Evolutionary conservation across 2,797 vertebrate genomes (phyloP).

Genomic region (Ceryle rudis): DNA sequence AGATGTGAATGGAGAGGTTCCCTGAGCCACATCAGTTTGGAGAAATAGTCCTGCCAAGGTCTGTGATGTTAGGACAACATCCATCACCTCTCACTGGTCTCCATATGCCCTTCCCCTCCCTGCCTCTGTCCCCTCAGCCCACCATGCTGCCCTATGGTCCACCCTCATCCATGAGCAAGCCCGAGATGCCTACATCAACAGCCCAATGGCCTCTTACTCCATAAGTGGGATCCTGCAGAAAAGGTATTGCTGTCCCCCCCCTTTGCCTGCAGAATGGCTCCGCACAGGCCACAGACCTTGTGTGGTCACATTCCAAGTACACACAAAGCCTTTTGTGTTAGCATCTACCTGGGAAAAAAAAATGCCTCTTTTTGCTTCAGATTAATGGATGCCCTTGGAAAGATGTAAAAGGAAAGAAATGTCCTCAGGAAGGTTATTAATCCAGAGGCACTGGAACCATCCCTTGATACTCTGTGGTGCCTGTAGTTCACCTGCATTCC

Average conservation of each 20-base stretch:
- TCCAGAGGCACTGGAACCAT: neutral
- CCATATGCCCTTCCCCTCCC: neutral
- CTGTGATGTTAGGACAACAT: neutral
- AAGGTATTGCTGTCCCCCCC: accelerated
- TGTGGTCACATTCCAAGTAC: accelerated
- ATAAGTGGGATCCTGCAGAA: neutral
- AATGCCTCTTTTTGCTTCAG: neutral
- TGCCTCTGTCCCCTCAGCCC: neutral
- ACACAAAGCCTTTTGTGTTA: neutral
- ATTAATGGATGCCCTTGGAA: neutral
- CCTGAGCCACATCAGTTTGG: neutral
- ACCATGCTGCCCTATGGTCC: neutral
- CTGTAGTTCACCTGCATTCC: neutral
- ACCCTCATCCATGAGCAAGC: neutral
- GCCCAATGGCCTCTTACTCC: neutral
- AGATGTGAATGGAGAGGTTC: neutral
- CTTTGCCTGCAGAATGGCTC: neutral
- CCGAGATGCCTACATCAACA: neutral
- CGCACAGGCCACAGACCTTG: neutral
- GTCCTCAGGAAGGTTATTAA: neutral
- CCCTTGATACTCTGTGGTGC: neutral
- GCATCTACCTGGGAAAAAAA: neutral
- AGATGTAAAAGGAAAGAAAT: neutral
- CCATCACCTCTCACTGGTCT: neutral
- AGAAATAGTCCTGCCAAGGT: neutral